Evolutionary conservation across 1,140 invertebrate species (phyloP), one percentile per base, ranked within the genome.

Genomic region (Tribolium madens): DNA sequence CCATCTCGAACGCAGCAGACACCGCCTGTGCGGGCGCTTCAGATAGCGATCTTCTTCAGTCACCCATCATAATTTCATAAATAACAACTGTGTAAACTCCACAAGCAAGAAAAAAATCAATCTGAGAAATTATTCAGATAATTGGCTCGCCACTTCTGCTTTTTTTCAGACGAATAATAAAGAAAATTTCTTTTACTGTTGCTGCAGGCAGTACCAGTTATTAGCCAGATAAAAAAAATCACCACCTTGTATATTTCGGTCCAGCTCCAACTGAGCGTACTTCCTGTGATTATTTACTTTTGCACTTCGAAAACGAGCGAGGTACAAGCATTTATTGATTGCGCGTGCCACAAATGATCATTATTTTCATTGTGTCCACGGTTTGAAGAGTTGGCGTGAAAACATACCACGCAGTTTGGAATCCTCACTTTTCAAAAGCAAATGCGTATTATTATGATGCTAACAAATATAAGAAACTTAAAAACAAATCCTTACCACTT

Each of bases 31-130:
- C 52, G 57, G 57, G 21, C 57, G 57, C 21, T 14, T n/a, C 26
- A 64, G 57, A 64, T 64, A 33, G 21, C 21, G 12, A 64, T 64
- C 57, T 64, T 64, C 31, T 64, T 64, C 57, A 33, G 10, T 64
- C 26, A 64, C 57, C 57, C 26, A 12, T 64, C 57, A 33, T 18
- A 64, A 64, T 64, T 64, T 64, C 21, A 64, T 64, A 64, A 64
- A 33, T n/a, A 10, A 21, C 52, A 64, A 33, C 57, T 18, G 9
- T 17, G 47, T 50, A 17, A 14, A 14, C 15, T 17, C 5, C 47
- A 50, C 12, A 50, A 50, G 15, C 15, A 14, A 50, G n/a, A 50
- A 36, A 36, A 36, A 36, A 36, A 36, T 10, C 10, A 50, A 50
- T 14, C 12, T 50, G 10, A 50, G 12, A 10, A 36, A 36, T 21